Conservation (phyloP, 2,888 invertebrate species). For the Hypena proboscidalis region DNA sequence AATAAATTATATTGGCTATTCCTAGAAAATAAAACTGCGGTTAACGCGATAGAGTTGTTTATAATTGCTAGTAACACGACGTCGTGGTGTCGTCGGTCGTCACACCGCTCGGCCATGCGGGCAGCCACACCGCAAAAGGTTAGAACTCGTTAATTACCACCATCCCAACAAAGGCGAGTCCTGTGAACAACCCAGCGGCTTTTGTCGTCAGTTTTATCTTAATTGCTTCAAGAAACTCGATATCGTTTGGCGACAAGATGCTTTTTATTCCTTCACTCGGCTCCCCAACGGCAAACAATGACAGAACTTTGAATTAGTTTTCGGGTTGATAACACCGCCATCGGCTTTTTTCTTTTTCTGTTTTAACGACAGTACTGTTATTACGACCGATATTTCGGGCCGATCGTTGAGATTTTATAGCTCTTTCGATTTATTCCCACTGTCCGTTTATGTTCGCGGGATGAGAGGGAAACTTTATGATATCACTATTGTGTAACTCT, state of each 20-base stretch:
- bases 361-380: conserved; percentile 64
- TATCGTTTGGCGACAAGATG: conserved; percentile 81
- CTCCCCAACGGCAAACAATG: conserved; percentile 74
- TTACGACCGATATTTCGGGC: conserved; percentile 60
- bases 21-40: no score
- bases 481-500: conserved; percentile 46
- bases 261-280: conserved; percentile 73
- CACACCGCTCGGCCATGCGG: conserved; percentile 51
- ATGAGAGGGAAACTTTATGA: conserved; percentile 41
- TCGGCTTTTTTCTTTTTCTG: conserved; percentile 56
- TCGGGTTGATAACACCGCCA: conserved; percentile 71
- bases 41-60: no score
- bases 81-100: no score
- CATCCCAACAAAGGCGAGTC: conserved; percentile 59
- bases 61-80: no score
- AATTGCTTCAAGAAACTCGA: conserved; percentile 83
- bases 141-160: conserved; percentile 66
- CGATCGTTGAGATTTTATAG: conserved; percentile 60
- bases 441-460: conserved; percentile 48
- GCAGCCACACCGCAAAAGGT: conserved; percentile 54
- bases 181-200: conserved; percentile 59
- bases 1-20: no score
- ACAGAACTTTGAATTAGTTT: conserved; percentile 81
- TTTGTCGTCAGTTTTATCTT: conserved; percentile 81
- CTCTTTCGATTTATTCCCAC: conserved; percentile 51